phyloP scores from a whole-genome alignment of 2,113 vertebrate species.

The Calypte anna region DNA sequence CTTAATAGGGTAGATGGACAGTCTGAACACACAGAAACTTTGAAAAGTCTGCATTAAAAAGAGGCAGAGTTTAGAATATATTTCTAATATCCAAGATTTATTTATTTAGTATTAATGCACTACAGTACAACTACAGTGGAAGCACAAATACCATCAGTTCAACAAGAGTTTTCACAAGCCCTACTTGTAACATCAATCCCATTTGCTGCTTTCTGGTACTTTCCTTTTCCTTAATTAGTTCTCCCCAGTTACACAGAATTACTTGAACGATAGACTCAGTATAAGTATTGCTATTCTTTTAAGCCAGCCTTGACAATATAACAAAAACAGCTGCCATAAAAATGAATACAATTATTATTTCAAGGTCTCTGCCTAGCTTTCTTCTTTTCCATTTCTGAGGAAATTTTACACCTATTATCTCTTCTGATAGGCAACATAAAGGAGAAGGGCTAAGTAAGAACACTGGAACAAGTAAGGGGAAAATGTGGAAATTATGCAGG shows the following conservation, averaged over 20 bases:
- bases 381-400: not conserved
- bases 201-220: not conserved
- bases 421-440: not conserved
- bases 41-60: not conserved
- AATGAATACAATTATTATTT: not conserved
- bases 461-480: not conserved
- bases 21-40: not conserved
- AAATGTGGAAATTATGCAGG: not conserved
- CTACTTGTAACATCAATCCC: not conserved
- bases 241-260: not conserved
- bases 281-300: not conserved
- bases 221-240: not conserved
- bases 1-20: not conserved
- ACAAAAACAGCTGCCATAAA: not conserved
- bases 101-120: not conserved
- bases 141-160: not conserved
- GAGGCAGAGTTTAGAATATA: not conserved
- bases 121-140: not conserved
- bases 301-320: not conserved
- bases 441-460: not conserved
- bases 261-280: not conserved
- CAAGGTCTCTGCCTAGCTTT: not conserved
- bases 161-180: not conserved
- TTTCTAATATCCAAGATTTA: not conserved
- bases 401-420: not conserved